Evolutionary conservation across 2,797 vertebrate species (phyloP).

Genomic region (Silurus lanzhouensis): DNA sequence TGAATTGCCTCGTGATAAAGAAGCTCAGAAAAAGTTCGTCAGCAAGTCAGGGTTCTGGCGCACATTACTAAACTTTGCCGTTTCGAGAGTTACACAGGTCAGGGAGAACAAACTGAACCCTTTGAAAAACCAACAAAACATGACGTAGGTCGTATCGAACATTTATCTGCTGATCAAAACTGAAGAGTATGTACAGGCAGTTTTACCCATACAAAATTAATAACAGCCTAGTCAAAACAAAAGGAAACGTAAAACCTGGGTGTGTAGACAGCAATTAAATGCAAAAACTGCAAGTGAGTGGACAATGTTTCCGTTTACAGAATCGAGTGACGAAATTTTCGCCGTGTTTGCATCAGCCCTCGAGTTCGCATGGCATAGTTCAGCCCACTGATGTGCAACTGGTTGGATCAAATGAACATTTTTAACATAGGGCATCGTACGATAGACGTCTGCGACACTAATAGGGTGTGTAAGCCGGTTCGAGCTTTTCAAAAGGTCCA

Average conservation of each 20-base stretch:
- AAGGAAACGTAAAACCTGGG: neutral
- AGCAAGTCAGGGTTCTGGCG: constrained; percentile 1
- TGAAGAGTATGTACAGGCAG: neutral
- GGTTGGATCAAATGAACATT: neutral
- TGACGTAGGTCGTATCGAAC: constrained; percentile 50
- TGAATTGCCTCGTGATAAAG: neutral
- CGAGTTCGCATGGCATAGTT: constrained; percentile 11
- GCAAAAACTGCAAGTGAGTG: neutral
- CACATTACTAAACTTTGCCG: neutral
- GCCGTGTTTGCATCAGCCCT: constrained; percentile 2
- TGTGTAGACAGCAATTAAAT: neutral
- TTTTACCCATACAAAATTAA: neutral
- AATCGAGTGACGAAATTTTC: neutral
- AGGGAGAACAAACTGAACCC: constrained; percentile 52
- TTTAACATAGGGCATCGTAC: neutral
- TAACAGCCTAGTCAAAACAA: neutral
- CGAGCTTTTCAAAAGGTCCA: neutral
- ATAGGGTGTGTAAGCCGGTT: neutral
- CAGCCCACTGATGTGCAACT: neutral
- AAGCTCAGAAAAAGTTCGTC: neutral
- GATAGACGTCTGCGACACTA: neutral
- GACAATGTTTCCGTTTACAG: neutral
- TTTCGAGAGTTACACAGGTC: constrained; percentile 38
- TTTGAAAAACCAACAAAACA: constrained; percentile 34
- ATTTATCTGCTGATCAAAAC: neutral